Base-by-base conservation (phyloP, 2,113 vertebrate genomes). In the Tragelaphus imberbis region DNA sequence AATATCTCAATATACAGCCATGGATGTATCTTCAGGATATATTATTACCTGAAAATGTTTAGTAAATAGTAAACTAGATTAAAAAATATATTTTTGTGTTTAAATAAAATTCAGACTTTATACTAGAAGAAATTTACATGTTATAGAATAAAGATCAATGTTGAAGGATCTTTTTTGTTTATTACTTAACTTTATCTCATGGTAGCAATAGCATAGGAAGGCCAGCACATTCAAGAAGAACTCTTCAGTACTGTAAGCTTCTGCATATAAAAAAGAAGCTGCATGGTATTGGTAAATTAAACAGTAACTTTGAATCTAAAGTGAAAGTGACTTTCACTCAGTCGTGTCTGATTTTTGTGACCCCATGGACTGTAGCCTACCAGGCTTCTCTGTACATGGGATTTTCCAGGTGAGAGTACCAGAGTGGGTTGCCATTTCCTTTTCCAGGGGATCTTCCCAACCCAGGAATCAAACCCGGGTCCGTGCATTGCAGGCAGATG, bases 231-330 rank as follows among this genome's bases (percentile, higher is more conserved):
- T 98, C 95, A 97, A 88, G 82, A 2, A 96, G 82, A 98, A 91
- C 81, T 94, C 77, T 88, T 96, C 95, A 92, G 77, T 95, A 88
- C 44, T 90, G 19, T 33, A 56, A 75, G 61, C 44, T 65, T 95
- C 88, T 96, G 90, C 82, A 94, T 97, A 97, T 91, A 95, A 95
- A 97, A 98, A 98, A 96, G 88, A 96, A 97, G 77, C 55, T 65
- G 82, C 90, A 68, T 96, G 71, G 68, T 90, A 98, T 96, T 96
- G 97, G 98, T 98, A 98, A 98, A 98, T 98, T 98, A 98, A 98
- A 98, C 97, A 98, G 98, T 97, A 97, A 82, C 61, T 97, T 97
- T 97, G 92, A 96, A 94, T 96, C 90, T 91, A 98, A 97, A 68
- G 63, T 68, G 63, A 68, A 68, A 68, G 63, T 19, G 63, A 68